A percentile compares a stretch with the other conserved stretches of the same genome.
phyloP scores from a whole-genome alignment of 1,140 invertebrate species.

The Dolichoris vasculosae region DNA sequence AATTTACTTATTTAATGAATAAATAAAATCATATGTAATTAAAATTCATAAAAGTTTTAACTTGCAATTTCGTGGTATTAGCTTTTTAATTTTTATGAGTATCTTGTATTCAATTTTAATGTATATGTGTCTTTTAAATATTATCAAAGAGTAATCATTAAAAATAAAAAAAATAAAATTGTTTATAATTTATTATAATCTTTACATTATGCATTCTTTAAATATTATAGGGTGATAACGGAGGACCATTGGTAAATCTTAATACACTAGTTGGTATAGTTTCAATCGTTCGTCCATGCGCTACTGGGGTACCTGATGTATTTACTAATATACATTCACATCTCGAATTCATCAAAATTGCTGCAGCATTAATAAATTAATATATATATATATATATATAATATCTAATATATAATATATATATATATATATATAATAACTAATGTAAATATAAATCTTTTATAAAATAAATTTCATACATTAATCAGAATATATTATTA shows the following conservation, averaged over 20 bases:
- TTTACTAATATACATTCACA: background rate
- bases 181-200: too few species aligned
- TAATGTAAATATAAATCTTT: background rate
- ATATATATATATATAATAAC: background rate
- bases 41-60: too few species aligned
- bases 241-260: background rate
- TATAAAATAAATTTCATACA: background rate
- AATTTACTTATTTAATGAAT: background rate
- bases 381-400: background rate
- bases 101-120: too few species aligned
- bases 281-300: slow-evolving; percentile 1
- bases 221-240: background rate
- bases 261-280: background rate
- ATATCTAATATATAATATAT: too few species aligned
- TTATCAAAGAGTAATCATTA: too few species aligned
- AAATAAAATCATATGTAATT: too few species aligned
- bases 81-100: too few species aligned
- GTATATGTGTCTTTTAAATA: too few species aligned
- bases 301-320: background rate
- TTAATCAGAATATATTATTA: background rate
- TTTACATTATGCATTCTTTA: background rate
- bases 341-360: background rate
- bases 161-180: too few species aligned
- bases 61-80: too few species aligned
- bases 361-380: background rate